Conservation (phyloP, 2,888 invertebrate genomes). For the Noctuana brunneofusca region DNA sequence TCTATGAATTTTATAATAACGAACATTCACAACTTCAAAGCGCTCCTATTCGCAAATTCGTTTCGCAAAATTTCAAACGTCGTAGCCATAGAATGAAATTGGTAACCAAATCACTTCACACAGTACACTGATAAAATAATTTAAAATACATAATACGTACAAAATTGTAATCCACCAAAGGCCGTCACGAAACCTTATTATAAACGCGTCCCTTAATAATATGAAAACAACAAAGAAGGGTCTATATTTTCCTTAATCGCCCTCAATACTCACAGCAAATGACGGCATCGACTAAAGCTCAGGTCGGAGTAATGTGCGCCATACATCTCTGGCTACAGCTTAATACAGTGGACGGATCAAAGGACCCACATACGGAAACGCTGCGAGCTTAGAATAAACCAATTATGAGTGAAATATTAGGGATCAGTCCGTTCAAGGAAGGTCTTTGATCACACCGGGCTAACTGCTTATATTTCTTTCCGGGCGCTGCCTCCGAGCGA, state of each 20-base stretch:
- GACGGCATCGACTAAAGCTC: constrained; percentile 62
- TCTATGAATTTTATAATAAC: no score
- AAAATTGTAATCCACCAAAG: constrained; percentile 9
- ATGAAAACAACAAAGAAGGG: constrained; percentile 31
- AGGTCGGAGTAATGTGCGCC: constrained; percentile 72
- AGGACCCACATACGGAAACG: constrained; percentile 76
- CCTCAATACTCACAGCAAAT: constrained; percentile 53
- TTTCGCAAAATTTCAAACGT: no score
- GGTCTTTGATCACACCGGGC: constrained; percentile 76
- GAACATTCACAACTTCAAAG: no score
- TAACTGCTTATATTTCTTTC: constrained; percentile 73
- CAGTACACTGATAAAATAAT: background rate
- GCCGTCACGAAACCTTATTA: constrained; percentile 29
- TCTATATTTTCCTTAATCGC: constrained; percentile 34
- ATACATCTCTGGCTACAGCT: constrained; percentile 75
- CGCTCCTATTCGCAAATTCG: no score
- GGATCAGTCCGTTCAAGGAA: constrained; percentile 72
- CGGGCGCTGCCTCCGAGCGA: constrained; percentile 33
- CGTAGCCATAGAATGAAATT: no score
- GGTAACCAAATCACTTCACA: no score
- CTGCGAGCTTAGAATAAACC: constrained; percentile 81
- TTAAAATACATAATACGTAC: background rate
- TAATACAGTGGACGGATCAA: constrained; percentile 81
- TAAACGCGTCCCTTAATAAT: constrained; percentile 31
- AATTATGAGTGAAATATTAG: constrained; percentile 83